Evolutionary conservation across 92 coral and sea anemone genomes (phyloP).

Genomic region (Parazoanthus darwini): DNA sequence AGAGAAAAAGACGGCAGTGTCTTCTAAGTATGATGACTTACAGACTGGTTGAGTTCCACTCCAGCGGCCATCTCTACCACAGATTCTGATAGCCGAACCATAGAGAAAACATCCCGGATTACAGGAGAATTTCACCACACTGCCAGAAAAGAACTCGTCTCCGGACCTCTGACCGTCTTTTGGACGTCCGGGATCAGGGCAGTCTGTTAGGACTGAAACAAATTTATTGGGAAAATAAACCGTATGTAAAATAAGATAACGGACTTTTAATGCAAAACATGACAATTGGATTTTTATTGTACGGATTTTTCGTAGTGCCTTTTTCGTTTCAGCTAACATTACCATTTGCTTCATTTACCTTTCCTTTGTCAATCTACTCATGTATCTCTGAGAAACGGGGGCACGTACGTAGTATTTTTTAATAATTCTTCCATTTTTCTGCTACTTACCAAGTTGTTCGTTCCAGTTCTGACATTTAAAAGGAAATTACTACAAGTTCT

Average conservation of each 20-base stretch:
- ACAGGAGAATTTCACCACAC: constrained; percentile 73
- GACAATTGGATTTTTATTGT: background rate
- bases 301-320: no score
- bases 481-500: no score
- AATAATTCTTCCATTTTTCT: no score
- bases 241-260: background rate
- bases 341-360: no score
- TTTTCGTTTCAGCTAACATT: no score
- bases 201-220: constrained; percentile 53
- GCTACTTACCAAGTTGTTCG: no score
- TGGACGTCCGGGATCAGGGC: constrained; percentile 68
- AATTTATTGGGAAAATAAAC: background rate
- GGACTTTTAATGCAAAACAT: background rate
- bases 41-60: constrained; percentile 81
- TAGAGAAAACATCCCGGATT: constrained; percentile 82
- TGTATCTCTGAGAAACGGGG: no score
- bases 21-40: constrained; percentile 40
- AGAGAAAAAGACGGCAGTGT: background rate
- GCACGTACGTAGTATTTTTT: background rate
- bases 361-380: no score
- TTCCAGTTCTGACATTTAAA: no score
- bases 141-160: constrained; percentile 55
- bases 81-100: constrained; percentile 78
- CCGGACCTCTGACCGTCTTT: constrained; percentile 66
- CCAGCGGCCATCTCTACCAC: constrained; percentile 75